Evolutionary conservation across 1,140 invertebrate genomes (phyloP), one percentile per base, ranked within the genome.

Genomic region (Formica selysi): DNA sequence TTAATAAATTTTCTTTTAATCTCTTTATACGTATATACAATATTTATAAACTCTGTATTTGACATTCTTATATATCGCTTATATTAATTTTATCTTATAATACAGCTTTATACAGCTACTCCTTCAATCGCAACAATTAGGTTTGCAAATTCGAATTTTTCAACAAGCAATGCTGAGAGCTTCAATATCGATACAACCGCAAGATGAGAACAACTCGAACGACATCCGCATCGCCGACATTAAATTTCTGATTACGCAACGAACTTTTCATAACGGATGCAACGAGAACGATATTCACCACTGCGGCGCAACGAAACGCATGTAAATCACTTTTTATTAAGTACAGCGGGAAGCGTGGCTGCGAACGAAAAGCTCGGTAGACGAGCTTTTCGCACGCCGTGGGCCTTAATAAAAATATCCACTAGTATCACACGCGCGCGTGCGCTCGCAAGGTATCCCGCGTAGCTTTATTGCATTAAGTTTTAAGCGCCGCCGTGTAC

Each of bases 261-360:
- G 29, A 62, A 41, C 71, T 38, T 78, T 78, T 78, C 73, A 78
- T n/a, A 22, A 41, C 44, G 74, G 19, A 38, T 38, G 48, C 32
- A 44, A 64, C 32, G n/a, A 36, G 41, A 36, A 29, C 29, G 32
- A 76, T 70, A 89, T 86, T 89, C 80, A 68, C 64, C 80, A 68
- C 64, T 22, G 13, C 76, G 65, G 19, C n/a, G 64, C 84, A 36
- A 41, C 76, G 86, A 89, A 85, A 88, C 87, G 65, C 89, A 68
- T 90, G 79, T 92, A 91, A 93, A 92, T 91, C 88, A 89, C 73
- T 89, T 86, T 90, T 85, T 89, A 92, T 91, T 89, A 92, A 87
- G 91, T 91, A 92, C 90, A 83, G 73, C 90, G 85, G 86, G 74
- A 92, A 89, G 71, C 87, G 65, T 11, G 65, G 64, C 62, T 57